Evolutionary conservation across 2,888 invertebrate species (phyloP), one percentile per base, ranked within the genome.

Genomic region (Caenorhabditis imperialis): DNA sequence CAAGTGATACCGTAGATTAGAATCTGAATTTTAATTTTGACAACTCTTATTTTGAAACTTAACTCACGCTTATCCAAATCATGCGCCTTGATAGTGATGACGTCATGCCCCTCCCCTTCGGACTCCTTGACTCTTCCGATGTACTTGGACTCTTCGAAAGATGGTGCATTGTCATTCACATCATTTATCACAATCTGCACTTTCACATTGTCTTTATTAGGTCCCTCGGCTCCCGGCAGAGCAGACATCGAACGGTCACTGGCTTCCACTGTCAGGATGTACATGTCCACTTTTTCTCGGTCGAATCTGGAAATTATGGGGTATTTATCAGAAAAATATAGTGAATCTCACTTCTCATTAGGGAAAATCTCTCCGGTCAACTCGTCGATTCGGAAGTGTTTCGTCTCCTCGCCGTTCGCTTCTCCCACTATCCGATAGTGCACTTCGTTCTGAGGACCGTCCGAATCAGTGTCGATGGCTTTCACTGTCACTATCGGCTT

Each of bases 111-210:
- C 14, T 77, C 60, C 12, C 75, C 77, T 48, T 77, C 80, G 18
- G 77, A 77, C 23, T 78, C 78, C 22, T 75, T 67, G 5, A 85
- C 84, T 10, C 75, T 65, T 22, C 78, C 81, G 22, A 76, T 67
- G 67, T 85, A 84, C 27, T 77, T 50, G 1, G 74, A 50, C 25
- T 84, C 78, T 90, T 95, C 94, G 90, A 98, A 98, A 84, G 94
- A 94, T 2, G 97, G 97, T 45, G 96, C 94, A 91, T 97, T 97
- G 91, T 98, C 97, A 90, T 97, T 97, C 83, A 96, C 95, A 90
- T 98, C 96, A 90, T 95, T 96, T 86, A 96, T 94, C 90, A 95
- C 94, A 88, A 96, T 96, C 88, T 96, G 95, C 82, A 96, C 96
- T 40, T 94, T 95, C 44, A 96, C 96, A 91, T 94, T 82, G 45